phyloP scores from a whole-genome alignment of 2,797 vertebrate species.

The Lithobates pipiens region DNA sequence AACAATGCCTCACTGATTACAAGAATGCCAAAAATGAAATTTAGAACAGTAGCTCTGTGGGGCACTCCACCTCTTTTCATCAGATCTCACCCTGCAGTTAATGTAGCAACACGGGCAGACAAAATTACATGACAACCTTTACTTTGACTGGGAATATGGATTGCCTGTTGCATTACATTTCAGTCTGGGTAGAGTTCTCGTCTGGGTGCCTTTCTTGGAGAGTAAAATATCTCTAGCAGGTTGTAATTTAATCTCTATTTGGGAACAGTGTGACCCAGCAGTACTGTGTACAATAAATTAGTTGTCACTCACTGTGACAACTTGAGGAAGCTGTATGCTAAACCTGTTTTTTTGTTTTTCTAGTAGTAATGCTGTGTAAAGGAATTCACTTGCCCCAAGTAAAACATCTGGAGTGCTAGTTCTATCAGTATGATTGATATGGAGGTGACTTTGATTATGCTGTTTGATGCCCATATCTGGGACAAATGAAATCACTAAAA shows the following conservation, averaged over 20 bases:
- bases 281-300: conserved; percentile 7
- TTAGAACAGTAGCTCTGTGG: too few species aligned
- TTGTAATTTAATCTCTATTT: conserved; percentile 43
- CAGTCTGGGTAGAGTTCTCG: not conserved
- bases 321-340: not conserved
- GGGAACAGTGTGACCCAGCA: conserved; percentile 22
- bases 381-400: too few species aligned
- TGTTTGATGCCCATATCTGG: too few species aligned
- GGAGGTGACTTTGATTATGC: too few species aligned
- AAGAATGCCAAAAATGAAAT: too few species aligned
- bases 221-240: conserved; percentile 14
- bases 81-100: too few species aligned
- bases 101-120: not conserved
- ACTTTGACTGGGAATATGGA: not conserved
- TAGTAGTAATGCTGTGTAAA: too few species aligned
- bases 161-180: conserved; percentile 33
- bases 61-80: too few species aligned
- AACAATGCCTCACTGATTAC: too few species aligned
- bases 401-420: too few species aligned
- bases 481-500: too few species aligned
- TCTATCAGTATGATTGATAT: too few species aligned
- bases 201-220: conserved; percentile 15
- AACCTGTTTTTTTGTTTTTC: not conserved
- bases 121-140: not conserved
- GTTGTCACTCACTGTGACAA: conserved; percentile 5